phyloP scores from a whole-genome alignment of 2,113 vertebrate species.

The Rissa tridactyla region DNA sequence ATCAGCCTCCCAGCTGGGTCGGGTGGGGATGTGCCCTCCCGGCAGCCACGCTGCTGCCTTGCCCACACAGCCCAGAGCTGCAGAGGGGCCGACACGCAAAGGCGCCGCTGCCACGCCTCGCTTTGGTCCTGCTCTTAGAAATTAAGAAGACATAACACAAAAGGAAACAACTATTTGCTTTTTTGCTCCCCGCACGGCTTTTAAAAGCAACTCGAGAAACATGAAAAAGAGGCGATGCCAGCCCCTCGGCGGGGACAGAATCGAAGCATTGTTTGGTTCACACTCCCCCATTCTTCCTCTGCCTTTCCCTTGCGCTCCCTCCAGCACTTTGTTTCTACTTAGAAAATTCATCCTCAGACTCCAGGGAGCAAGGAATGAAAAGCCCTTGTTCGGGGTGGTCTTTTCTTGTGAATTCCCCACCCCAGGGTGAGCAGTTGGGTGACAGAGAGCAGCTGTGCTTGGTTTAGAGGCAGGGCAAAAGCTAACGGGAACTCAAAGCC shows the following conservation, averaged over 20 bases:
- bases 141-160: neutral
- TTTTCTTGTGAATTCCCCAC: constrained; percentile 56
- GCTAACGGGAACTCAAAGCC: constrained; percentile 10
- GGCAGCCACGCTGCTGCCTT: neutral
- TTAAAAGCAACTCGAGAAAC: constrained; percentile 27
- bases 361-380: constrained; percentile 62
- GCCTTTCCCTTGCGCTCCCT: constrained; percentile 19
- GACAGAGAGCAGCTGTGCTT: constrained; percentile 75
- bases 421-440: constrained; percentile 58
- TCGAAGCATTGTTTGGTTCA: constrained; percentile 32
- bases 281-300: constrained; percentile 25
- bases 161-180: constrained; percentile 40
- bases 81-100: neutral
- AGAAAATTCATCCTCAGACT: constrained; percentile 10
- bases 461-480: constrained; percentile 48
- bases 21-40: neutral
- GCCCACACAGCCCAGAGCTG: neutral
- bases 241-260: constrained; percentile 1
- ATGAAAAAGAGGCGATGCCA: constrained; percentile 18
- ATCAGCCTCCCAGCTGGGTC: neutral
- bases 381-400: constrained; percentile 70
- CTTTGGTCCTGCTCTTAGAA: constrained; percentile 31
- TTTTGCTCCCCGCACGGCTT: neutral
- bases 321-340: constrained; percentile 52
- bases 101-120: neutral